phyloP scores from a whole-genome alignment of 2,797 vertebrate species.

The Myotis myotis region DNA sequence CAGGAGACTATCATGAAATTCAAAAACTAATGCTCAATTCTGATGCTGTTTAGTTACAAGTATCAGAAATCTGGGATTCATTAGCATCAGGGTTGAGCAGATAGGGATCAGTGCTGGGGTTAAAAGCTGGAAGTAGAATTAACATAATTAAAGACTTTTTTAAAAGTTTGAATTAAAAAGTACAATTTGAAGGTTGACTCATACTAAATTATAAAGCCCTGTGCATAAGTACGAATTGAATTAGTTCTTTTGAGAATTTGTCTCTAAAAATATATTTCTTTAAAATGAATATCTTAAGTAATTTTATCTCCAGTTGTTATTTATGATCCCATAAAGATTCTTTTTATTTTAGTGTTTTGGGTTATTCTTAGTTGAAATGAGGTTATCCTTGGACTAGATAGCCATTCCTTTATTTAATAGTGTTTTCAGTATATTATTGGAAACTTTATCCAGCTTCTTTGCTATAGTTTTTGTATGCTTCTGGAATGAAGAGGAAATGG shows the following conservation, averaged over 20 bases:
- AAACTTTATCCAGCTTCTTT: not conserved
- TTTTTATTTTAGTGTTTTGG: not conserved
- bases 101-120: not conserved
- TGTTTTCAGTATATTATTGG: slow-evolving; percentile 27
- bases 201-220: slow-evolving; percentile 55
- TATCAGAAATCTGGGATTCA: slow-evolving; percentile 26
- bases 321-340: slow-evolving; percentile 14
- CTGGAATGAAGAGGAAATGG: slow-evolving; percentile 55
- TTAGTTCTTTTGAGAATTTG: slow-evolving; percentile 41
- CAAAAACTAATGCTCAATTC: not conserved
- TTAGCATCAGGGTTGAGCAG: not conserved
- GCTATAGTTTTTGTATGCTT: slow-evolving; percentile 39
- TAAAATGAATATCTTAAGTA: slow-evolving; percentile 33
- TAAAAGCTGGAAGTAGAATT: slow-evolving; percentile 51
- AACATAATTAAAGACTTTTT: slow-evolving; percentile 61
- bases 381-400: slow-evolving; percentile 19
- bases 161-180: slow-evolving; percentile 64
- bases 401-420: not conserved
- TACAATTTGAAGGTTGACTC: slow-evolving; percentile 44
- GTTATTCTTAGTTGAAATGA: slow-evolving; percentile 24
- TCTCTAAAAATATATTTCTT: slow-evolving; percentile 1
- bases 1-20: not conserved
- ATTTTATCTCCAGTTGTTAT: slow-evolving; percentile 38
- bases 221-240: not conserved
- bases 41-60: not conserved